Evolutionary conservation across 2,888 invertebrate genomes (phyloP), one percentile per base, ranked within the genome.

Genomic region (Apotomis capreana): DNA sequence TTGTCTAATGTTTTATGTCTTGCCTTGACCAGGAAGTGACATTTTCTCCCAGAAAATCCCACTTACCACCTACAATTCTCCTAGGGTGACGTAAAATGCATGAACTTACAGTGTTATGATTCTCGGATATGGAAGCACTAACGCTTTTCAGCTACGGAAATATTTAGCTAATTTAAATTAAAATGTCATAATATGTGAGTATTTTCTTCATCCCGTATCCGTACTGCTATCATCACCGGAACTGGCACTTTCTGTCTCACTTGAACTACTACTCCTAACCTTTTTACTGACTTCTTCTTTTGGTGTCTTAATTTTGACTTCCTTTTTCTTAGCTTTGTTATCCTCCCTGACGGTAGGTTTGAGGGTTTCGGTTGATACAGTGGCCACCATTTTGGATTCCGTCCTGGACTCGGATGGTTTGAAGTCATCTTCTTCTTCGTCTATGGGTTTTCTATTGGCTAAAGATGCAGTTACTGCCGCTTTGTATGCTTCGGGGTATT

Each of bases 401-500:
- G 84, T 75, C 74, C 82, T 83, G 0, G 81, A 75, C 59, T 87
- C 87, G 0, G 85, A 74, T 1, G 83, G 78, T 69, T 86, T 86
- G 61, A 89, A 85, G n/a, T 88, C 84, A 5, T 88, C 88, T n/a
- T 89, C 91, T 40, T 90, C 92, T 37, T 91, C 90, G 0, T 90
- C 89, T 0, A 81, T 84, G 75, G 82, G 92, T 85, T 80, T 92
- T 83, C 79, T 90, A 87, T 82, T 94, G 0, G 91, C 89, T 59
- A 90, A 84, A 62, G 94, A 94, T 4, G 93, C 91, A 61, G 93
- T 87, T 69, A 94, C 89, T 0, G 95, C 96, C 72, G 94, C 88
- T 75, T 95, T 95, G 84, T 95, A 96, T 3, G 95, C 95, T 71
- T 95, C 94, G 2, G 96, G 95, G 82, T 96, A 96, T 81, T 96